phyloP scores from a whole-genome alignment of 1,140 invertebrate genomes.

The Adoxophyes honmai region DNA sequence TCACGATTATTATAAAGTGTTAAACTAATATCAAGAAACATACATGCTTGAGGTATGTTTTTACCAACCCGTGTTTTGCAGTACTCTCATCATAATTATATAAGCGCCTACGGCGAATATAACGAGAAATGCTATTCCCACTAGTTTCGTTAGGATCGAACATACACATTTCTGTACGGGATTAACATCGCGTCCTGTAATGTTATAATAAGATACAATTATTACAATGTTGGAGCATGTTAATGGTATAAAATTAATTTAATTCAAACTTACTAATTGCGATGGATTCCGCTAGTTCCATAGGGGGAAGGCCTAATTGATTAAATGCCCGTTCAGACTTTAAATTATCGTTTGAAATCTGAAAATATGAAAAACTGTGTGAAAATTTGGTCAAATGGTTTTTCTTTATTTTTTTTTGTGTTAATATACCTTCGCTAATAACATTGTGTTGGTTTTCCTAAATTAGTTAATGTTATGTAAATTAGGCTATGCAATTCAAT shows the following conservation, averaged over 20 bases:
- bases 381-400: too few relatives aligned
- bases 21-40: background rate
- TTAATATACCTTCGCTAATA: too few relatives aligned
- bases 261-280: conserved; percentile 29
- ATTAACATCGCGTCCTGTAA: conserved; percentile 1
- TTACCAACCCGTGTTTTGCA: conserved; percentile 6
- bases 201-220: background rate
- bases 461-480: too few relatives aligned
- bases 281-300: conserved; percentile 58
- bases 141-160: background rate
- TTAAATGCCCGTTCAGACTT: conserved; percentile 33
- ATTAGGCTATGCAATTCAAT: too few relatives aligned
- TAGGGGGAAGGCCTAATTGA: conserved; percentile 48
- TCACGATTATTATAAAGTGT: background rate
- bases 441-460: too few relatives aligned
- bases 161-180: background rate
- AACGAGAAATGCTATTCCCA: background rate
- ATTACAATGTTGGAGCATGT: background rate
- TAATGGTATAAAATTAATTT: background rate
- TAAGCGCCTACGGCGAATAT: conserved; percentile 5
- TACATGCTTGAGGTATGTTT: background rate
- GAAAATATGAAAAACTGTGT: conserved; percentile 4
- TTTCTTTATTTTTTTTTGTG: too few relatives aligned
- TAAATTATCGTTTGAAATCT: conserved; percentile 32
- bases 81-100: background rate